A percentile compares a stretch with the other conserved stretches of the same genome.
phyloP scores from a whole-genome alignment of 2,888 invertebrate species.

The Cheiracanthium punctorium region DNA sequence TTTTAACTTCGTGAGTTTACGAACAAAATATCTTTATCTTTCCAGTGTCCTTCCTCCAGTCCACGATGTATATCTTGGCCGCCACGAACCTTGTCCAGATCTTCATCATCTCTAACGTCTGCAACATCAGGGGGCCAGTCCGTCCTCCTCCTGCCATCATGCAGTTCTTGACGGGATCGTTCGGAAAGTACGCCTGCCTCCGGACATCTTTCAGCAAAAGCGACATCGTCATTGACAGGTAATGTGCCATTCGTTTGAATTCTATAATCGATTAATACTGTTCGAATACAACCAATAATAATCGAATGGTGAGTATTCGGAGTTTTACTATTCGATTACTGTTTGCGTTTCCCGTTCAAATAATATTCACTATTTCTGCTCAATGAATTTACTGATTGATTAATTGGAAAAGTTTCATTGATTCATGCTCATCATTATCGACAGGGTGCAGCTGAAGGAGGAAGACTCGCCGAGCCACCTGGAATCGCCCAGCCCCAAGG shows the following conservation, averaged over 20 bases:
- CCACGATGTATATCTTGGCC: constrained; percentile 49
- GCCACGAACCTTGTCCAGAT: constrained; percentile 33
- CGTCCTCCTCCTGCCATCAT: constrained; percentile 38
- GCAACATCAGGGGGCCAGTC: constrained; percentile 22
- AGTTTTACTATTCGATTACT: no score
- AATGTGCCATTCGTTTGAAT: no score
- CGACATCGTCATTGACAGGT: constrained; percentile 21
- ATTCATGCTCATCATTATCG: no score
- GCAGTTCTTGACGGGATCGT: constrained; percentile 29
- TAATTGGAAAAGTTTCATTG: no score
- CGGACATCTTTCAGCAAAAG: constrained; percentile 10
- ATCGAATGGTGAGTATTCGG: no score
- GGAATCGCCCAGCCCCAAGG: constrained; percentile 2
- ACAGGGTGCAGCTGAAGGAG: constrained; percentile 50
- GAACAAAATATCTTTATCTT: no score
- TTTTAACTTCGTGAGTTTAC: no score
- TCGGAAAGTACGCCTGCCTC: constrained; percentile 42
- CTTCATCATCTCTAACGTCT: constrained; percentile 43
- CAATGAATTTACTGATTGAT: no score
- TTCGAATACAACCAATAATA: no score
- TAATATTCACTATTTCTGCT: no score
- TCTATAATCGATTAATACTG: no score
- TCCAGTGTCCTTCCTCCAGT: constrained; percentile 56
- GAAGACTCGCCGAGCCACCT: constrained; percentile 23
- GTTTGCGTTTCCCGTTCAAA: no score